A percentile compares a stretch with the other conserved stretches of the same genome.
These are phyloP conservation scores for Nanorana parkeri DNA, from an alignment of 2,113 vertebrate genomes.

Conservation along the genomic window DNA sequence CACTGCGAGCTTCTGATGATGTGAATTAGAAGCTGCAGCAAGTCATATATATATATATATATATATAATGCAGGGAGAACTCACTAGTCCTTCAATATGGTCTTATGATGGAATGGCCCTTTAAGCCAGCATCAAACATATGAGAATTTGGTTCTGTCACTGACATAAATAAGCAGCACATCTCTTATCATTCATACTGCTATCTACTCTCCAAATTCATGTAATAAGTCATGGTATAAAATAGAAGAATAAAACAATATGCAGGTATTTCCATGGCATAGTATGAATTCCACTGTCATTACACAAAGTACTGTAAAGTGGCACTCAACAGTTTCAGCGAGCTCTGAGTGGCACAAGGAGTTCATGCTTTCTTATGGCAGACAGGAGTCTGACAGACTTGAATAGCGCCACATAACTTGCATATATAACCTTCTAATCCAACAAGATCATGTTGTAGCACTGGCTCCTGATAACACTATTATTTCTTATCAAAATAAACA, in stretches of 20 bases:
- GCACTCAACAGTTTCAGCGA: conserved; percentile 45
- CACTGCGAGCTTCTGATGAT: too few relatives aligned
- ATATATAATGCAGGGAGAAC: too few relatives aligned
- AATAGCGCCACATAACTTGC: conserved; percentile 26
- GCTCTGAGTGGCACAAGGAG: conserved; percentile 32
- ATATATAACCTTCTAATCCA: conserved; percentile 39
- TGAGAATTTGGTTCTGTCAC: not conserved
- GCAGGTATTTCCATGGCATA: conserved; percentile 26
- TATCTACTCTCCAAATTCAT: not conserved
- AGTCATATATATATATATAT: too few relatives aligned
- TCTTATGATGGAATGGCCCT: too few relatives aligned
- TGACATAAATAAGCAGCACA: not conserved
- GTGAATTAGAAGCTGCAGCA: too few relatives aligned
- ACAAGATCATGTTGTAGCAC: not conserved
- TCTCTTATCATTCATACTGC: not conserved
- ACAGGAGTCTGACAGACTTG: conserved; percentile 1
- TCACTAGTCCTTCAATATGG: too few relatives aligned
- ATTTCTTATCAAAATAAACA: too few relatives aligned
- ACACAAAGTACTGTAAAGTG: conserved; percentile 46
- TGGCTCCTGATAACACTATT: conserved; percentile 12
- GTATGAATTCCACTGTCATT: conserved; percentile 26
- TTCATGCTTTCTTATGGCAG: conserved; percentile 12
- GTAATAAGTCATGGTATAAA: not conserved
- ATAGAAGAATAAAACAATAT: not conserved
- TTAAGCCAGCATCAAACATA: not conserved